Evolutionary conservation across 2,888 invertebrate genomes (phyloP).

Genomic region (Rhamphomyia laevipes): DNA sequence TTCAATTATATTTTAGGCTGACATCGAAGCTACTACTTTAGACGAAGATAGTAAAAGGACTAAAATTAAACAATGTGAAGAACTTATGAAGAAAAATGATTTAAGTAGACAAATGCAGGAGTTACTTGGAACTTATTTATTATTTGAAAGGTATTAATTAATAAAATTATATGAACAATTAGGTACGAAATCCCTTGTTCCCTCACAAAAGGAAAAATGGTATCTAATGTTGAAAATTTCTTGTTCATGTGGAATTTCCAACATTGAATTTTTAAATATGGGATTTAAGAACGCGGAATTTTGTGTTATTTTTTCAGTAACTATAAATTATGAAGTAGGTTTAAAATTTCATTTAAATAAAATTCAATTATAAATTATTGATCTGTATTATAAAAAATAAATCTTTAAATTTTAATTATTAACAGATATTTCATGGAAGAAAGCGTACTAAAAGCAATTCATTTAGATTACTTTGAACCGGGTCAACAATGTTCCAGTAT

Average conservation of each 20-base stretch:
- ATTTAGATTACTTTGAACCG: conserved; percentile 61
- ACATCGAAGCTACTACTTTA: conserved; percentile 48
- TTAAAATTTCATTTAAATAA: not conserved
- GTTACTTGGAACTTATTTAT: conserved; percentile 74
- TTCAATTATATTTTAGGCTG: conserved; percentile 38
- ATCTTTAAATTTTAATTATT: not conserved
- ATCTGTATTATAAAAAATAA: not conserved
- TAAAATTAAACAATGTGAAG: conserved; percentile 45
- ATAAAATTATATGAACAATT: not conserved
- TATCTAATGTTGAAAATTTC: too few relatives aligned
- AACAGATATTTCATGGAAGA: conserved; percentile 81
- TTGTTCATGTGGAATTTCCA: too few relatives aligned
- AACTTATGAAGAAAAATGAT: conserved; percentile 57
- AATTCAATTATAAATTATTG: not conserved
- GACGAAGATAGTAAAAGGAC: conserved; percentile 40
- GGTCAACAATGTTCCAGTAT: conserved; percentile 75
- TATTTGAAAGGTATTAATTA: conserved; percentile 62
- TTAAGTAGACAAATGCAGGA: conserved; percentile 69
- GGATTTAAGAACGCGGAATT: too few relatives aligned
- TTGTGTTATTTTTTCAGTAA: too few relatives aligned
- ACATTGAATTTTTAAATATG: too few relatives aligned
- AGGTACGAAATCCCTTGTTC: too few relatives aligned
- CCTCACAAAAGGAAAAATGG: too few relatives aligned
- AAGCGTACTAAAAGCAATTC: conserved; percentile 83
- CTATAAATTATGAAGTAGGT: too few relatives aligned